Evolutionary conservation across 2,888 invertebrate species (phyloP).

Genomic region (Brachypalpus laphriformis): DNA sequence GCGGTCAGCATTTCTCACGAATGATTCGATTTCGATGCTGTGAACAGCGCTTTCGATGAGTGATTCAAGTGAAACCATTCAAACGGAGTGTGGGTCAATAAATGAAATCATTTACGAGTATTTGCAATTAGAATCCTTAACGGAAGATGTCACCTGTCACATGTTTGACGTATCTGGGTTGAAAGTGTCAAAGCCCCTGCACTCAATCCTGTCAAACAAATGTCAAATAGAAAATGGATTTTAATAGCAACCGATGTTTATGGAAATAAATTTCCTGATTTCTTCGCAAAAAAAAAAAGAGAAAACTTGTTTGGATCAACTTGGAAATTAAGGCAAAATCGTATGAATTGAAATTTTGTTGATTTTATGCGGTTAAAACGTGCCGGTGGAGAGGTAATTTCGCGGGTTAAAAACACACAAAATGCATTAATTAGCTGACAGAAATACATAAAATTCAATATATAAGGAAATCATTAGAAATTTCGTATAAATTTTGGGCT

Average conservation of each 20-base stretch:
- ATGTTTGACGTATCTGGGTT: neutral
- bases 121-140: neutral
- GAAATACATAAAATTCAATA: neutral
- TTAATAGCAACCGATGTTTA: neutral
- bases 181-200: neutral
- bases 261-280: neutral
- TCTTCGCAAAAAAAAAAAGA: too few species aligned
- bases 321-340: neutral
- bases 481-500: too few species aligned
- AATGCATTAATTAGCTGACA: neutral
- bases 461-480: neutral
- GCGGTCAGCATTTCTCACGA: constrained; percentile 33
- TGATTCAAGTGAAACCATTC: neutral
- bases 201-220: neutral
- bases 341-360: neutral
- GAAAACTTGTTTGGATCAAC: neutral
- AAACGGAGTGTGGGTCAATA: constrained; percentile 11
- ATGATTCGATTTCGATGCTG: neutral
- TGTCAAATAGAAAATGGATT: neutral
- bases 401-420: neutral
- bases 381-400: neutral
- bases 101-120: neutral
- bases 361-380: neutral
- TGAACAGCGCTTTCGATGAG: neutral
- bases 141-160: neutral